Conservation (phyloP, 2,113 vertebrate species). For the Bostrychus sinensis region DNA sequence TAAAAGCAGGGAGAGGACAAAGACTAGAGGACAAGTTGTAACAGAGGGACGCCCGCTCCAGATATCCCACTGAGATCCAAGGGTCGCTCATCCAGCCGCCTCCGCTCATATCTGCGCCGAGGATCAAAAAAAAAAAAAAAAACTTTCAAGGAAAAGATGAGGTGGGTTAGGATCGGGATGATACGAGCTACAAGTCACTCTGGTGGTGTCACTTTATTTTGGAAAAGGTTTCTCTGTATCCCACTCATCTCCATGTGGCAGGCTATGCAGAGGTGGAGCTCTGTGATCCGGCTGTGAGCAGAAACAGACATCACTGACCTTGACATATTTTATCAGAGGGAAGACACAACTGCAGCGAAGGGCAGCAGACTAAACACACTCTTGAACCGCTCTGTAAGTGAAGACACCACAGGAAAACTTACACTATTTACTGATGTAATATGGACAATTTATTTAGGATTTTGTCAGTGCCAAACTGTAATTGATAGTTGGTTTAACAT, state of each 20-base stretch:
- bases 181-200: not conserved
- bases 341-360: conserved; percentile 70
- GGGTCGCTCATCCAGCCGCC: conserved; percentile 41
- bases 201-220: not conserved
- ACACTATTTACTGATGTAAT: too few relatives aligned
- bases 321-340: conserved; percentile 73
- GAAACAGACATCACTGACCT: conserved; percentile 71
- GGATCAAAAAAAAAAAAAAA: too few relatives aligned
- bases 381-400: conserved; percentile 59
- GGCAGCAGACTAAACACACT: conserved; percentile 78
- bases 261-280: conserved; percentile 63
- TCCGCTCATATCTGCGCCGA: conserved; percentile 60
- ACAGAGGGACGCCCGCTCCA: not conserved
- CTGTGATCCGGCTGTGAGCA: conserved; percentile 51
- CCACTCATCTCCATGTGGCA: conserved; percentile 18
- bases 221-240: not conserved
- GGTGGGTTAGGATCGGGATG: conserved; percentile 58
- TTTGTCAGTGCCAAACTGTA: too few relatives aligned
- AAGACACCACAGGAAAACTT: too few relatives aligned
- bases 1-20: not conserved
- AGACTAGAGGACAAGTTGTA: not conserved
- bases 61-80: not conserved
- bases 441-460: too few relatives aligned
- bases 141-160: conserved; percentile 58
- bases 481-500: too few relatives aligned